Percentiles rank a stretch among this genome's conserved stretches.
These are phyloP conservation scores for Dione juno DNA, from an alignment of 2,888 invertebrate species.

Conservation along the genomic window DNA sequence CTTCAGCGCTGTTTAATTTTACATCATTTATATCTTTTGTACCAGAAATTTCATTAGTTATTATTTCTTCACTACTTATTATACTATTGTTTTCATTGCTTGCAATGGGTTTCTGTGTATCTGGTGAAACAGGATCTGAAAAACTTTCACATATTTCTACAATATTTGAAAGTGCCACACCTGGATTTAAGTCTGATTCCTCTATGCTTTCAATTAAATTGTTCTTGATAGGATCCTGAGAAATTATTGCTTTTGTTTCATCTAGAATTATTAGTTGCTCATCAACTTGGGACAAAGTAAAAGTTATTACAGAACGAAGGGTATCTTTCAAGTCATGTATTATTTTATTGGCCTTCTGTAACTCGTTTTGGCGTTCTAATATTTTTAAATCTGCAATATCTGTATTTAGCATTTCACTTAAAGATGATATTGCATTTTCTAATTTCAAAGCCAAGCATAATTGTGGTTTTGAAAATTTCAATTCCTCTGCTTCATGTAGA, in stretches of 20 bases:
- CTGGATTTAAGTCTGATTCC: background rate
- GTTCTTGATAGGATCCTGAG: conserved; percentile 10
- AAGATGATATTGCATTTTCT: conserved; percentile 47
- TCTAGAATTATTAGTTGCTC: conserved; percentile 23
- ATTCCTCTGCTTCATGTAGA: conserved; percentile 41
- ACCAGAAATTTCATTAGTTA: background rate
- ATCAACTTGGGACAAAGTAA: background rate
- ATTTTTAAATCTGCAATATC: conserved; percentile 44
- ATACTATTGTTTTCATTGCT: background rate
- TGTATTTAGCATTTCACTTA: conserved; percentile 48
- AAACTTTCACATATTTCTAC: background rate
- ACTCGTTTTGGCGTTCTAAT: background rate
- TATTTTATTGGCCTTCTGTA: conserved; percentile 5
- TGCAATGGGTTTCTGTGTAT: background rate
- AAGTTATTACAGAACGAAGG: conserved; percentile 15
- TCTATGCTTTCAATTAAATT: background rate
- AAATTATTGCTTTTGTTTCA: conserved; percentile 10
- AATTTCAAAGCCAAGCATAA: conserved; percentile 49
- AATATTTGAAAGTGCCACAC: background rate
- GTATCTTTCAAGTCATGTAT: conserved; percentile 3
- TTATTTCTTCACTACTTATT: background rate
- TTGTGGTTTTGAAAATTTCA: conserved; percentile 44
- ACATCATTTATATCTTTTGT: background rate
- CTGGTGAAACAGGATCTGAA: background rate
- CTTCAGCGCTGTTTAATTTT: background rate